A percentile compares a stretch with the other conserved stretches of the same genome.
These are phyloP conservation scores for Melanerpes aurifrons DNA, from an alignment of 2,113 vertebrate genomes.

Conservation along the genomic window DNA sequence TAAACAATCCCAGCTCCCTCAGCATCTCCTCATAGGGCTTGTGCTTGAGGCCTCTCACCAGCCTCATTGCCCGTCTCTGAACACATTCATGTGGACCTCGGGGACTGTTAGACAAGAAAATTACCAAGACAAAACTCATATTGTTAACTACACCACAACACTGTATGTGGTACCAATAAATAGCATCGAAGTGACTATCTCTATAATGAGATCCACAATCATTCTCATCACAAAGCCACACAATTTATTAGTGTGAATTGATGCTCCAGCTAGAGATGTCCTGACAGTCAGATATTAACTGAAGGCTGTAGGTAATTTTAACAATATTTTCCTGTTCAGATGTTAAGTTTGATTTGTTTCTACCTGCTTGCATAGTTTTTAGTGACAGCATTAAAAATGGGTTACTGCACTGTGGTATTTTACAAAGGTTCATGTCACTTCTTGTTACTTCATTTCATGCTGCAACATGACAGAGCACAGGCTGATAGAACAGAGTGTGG, in stretches of 20 bases:
- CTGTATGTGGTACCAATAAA: neutral
- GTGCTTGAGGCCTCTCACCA: no score
- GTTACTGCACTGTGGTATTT: conserved; percentile 65
- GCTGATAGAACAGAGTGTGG: conserved; percentile 36
- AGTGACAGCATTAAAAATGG: conserved; percentile 65
- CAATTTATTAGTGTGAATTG: neutral
- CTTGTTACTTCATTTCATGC: conserved; percentile 45
- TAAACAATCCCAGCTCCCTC: no score
- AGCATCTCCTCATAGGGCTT: no score
- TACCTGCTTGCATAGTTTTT: conserved; percentile 33
- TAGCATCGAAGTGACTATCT: neutral
- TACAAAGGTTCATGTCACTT: conserved; percentile 66
- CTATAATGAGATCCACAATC: conserved; percentile 5
- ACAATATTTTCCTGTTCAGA: conserved; percentile 53
- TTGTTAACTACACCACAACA: neutral
- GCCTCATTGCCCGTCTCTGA: no score
- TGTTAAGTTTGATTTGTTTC: conserved; percentile 59
- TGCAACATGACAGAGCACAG: conserved; percentile 26
- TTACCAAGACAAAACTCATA: neutral
- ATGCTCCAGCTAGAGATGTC: neutral
- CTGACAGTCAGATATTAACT: conserved; percentile 35
- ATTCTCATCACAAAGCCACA: neutral
- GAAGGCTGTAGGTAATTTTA: conserved; percentile 46
- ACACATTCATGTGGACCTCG: neutral
- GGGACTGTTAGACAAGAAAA: neutral